These are phyloP conservation scores for Myrmecobius fasciatus DNA, from an alignment of 2,113 vertebrate genomes.

Conservation along the genomic window DNA sequence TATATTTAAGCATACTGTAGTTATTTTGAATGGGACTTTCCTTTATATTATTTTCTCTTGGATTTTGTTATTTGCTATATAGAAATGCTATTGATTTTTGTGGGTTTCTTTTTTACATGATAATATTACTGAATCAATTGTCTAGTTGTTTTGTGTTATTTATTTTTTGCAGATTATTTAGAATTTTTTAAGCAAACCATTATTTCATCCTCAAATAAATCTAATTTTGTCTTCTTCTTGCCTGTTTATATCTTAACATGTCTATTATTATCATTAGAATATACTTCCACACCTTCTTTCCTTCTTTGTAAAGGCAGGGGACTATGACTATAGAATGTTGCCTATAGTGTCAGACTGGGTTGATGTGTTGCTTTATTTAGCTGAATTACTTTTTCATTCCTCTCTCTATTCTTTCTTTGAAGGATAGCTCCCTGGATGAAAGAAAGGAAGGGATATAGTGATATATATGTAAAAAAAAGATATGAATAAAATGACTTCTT, in stretches of 20 bases:
- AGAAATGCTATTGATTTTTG: background rate
- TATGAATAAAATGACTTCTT: background rate
- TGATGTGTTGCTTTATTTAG: background rate
- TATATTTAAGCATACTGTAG: too few relatives aligned
- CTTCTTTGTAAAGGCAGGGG: background rate
- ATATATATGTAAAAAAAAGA: too few relatives aligned
- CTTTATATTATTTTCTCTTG: background rate
- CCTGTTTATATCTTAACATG: background rate
- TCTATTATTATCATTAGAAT: background rate
- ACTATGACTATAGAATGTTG: background rate
- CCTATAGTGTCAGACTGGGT: background rate
- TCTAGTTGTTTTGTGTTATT: background rate
- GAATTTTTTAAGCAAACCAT: background rate
- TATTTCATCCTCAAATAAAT: background rate
- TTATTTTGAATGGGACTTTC: too few relatives aligned
- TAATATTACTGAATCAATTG: background rate
- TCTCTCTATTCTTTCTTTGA: background rate
- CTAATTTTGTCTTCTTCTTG: background rate
- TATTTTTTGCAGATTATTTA: background rate
- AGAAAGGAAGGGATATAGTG: too few relatives aligned
- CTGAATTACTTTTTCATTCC: background rate
- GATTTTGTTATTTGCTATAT: background rate
- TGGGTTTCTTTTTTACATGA: background rate
- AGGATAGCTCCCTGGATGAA: background rate
- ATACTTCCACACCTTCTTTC: background rate